Conservation (phyloP, 2,888 invertebrate genomes). For the Heliconius ismenius region DNA sequence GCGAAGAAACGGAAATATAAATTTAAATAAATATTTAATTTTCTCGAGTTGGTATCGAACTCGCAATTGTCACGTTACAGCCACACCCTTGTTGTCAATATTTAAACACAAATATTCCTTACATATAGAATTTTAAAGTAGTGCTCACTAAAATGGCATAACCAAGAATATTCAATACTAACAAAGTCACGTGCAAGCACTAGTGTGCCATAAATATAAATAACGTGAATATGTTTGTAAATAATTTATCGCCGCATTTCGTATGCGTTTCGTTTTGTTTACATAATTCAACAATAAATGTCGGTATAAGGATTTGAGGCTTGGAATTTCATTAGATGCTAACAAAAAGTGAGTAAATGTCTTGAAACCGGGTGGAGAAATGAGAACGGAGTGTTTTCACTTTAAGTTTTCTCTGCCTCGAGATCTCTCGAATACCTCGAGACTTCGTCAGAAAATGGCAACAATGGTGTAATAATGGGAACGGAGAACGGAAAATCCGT, state of each 20-base stretch:
- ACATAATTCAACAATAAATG: neutral
- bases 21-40: too few species aligned
- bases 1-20: too few species aligned
- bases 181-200: constrained; percentile 2
- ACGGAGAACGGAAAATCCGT: too few species aligned
- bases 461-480: too few species aligned
- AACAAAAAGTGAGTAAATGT: neutral
- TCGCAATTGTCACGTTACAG: too few species aligned
- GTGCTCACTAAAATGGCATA: neutral
- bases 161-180: neutral
- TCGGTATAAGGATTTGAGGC: neutral
- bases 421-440: too few species aligned
- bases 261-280: constrained; percentile 16
- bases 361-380: neutral
- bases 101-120: neutral
- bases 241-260: constrained; percentile 9
- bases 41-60: too few species aligned
- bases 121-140: neutral
- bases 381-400: neutral
- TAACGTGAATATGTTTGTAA: constrained; percentile 13
- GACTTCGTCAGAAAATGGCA: too few species aligned
- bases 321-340: neutral
- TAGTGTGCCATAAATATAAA: constrained; percentile 20
- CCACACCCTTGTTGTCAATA: neutral
- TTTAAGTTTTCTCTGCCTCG: too few species aligned